Conservation (phyloP, 2,888 invertebrate species). For the Drosophila hamatofila region DNA sequence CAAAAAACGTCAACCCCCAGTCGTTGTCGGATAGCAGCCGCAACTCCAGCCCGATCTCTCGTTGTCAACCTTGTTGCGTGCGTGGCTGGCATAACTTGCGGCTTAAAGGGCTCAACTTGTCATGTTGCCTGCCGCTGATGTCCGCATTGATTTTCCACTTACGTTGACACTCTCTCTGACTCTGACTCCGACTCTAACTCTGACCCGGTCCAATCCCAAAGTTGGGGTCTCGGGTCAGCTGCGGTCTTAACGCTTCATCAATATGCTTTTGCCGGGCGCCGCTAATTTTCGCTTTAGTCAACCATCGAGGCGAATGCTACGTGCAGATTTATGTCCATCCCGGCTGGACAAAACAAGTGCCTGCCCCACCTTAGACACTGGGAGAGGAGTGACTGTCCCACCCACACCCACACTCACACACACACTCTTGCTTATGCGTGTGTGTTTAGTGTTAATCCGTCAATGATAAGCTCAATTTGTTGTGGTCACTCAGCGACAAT, state of each 20-base stretch:
- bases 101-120: constrained; percentile 83
- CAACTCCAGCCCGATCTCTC: constrained; percentile 10
- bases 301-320: constrained; percentile 55
- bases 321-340: constrained; percentile 71
- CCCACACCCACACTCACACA: constrained; percentile 3
- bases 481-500: constrained; percentile 79
- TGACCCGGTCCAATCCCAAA: constrained; percentile 35
- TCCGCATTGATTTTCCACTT: constrained; percentile 76
- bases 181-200: no score
- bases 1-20: constrained; percentile 69
- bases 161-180: constrained; percentile 40
- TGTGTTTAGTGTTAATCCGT: constrained; percentile 82
- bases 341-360: constrained; percentile 52
- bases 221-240: constrained; percentile 44
- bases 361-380: not conserved
- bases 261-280: constrained; percentile 71
- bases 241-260: constrained; percentile 76
- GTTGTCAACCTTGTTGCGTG: constrained; percentile 42
- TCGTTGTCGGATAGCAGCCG: constrained; percentile 19
- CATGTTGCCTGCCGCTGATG: constrained; percentile 77
- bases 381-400: not conserved
- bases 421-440: constrained; percentile 37
- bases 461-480: constrained; percentile 83
- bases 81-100: constrained; percentile 81
- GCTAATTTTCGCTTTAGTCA: constrained; percentile 74